A percentile compares a stretch with the other conserved stretches of the same genome.
Evolutionary conservation across 2,888 invertebrate species (phyloP).

Genomic region (Parascotia fuliginaria): DNA sequence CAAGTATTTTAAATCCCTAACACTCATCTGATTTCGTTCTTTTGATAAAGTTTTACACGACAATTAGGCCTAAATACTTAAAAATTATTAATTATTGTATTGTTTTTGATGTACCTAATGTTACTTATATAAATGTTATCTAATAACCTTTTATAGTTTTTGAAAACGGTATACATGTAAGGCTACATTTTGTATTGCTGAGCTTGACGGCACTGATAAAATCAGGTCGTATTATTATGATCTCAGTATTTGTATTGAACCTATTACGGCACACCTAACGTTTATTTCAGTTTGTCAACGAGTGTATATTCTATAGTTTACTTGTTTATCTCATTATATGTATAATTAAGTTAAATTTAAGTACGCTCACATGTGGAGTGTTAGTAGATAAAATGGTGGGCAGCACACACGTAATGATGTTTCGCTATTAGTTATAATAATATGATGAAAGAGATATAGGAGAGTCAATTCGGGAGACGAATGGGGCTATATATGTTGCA

Average conservation of each 20-base stretch:
- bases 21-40: constrained; percentile 27
- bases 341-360: constrained; percentile 14
- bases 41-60: constrained; percentile 37
- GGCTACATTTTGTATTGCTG: constrained; percentile 45
- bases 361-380: constrained; percentile 27
- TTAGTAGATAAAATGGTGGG: not conserved
- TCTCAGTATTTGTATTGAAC: constrained; percentile 55
- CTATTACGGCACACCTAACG: constrained; percentile 26
- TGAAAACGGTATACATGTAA: constrained; percentile 51
- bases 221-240: constrained; percentile 58
- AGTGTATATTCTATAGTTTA: constrained; percentile 16
- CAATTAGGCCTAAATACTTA: constrained; percentile 47
- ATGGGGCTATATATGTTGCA: too few relatives aligned
- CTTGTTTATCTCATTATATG: constrained; percentile 30
- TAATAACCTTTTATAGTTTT: constrained; percentile 36
- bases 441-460: too few relatives aligned
- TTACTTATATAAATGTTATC: constrained; percentile 28
- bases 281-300: constrained; percentile 28
- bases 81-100: constrained; percentile 22
- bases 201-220: constrained; percentile 48
- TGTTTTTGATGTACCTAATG: constrained; percentile 39
- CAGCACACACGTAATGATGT: not conserved
- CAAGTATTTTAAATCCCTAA: constrained; percentile 19
- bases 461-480: too few relatives aligned
- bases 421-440: not conserved